phyloP scores from a whole-genome alignment of 1,140 invertebrate species.

The Cotesia vestalis region DNA sequence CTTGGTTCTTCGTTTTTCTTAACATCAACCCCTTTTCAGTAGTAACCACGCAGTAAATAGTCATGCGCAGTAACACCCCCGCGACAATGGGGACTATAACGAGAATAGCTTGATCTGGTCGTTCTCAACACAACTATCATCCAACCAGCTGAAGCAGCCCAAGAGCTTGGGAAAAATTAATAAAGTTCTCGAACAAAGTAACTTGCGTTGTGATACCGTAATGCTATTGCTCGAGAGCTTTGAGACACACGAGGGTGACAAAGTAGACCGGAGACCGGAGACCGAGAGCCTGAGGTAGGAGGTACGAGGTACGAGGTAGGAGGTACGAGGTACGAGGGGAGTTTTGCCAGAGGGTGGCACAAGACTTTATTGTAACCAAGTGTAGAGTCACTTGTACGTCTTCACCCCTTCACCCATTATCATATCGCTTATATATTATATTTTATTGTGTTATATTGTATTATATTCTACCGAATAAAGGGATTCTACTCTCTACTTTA shows the following conservation, averaged over 20 bases:
- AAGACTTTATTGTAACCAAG: constrained; percentile 48
- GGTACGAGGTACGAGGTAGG: not conserved
- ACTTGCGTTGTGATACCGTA: constrained; percentile 61
- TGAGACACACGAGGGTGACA: constrained; percentile 31
- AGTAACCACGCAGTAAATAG: constrained; percentile 33
- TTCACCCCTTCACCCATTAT: constrained; percentile 28
- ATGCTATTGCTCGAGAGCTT: constrained; percentile 46
- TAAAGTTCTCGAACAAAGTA: constrained; percentile 68
- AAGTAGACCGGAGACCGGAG: constrained; percentile 23
- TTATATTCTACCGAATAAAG: too few species aligned
- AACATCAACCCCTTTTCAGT: not conserved
- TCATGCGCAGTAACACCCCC: constrained; percentile 25
- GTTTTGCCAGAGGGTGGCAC: constrained; percentile 37
- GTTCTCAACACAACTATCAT: not conserved
- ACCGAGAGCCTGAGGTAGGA: constrained; percentile 7
- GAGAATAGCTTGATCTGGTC: constrained; percentile 17
- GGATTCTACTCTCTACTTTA: too few species aligned
- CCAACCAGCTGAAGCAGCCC: not conserved
- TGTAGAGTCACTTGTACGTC: constrained; percentile 46
- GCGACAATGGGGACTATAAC: constrained; percentile 25
- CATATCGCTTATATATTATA: constrained; percentile 15
- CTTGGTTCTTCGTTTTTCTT: constrained; percentile 2
- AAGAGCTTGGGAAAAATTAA: constrained; percentile 61
- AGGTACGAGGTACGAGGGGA: constrained; percentile 32
- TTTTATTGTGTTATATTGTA: too few species aligned